phyloP scores from a whole-genome alignment of 1,140 invertebrate genomes.

The Notospermus geniculatus region DNA sequence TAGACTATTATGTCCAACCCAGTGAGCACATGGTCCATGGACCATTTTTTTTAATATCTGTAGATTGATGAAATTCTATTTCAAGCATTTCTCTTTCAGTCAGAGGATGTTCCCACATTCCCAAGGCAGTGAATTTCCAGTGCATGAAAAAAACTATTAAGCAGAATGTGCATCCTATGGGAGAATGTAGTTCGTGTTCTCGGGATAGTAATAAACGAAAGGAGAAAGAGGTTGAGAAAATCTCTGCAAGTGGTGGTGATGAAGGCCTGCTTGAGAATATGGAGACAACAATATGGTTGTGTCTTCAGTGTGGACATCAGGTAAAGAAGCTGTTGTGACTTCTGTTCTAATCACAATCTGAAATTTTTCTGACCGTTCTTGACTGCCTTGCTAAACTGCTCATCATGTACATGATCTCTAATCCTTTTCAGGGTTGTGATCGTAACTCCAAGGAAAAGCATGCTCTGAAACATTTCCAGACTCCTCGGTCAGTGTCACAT shows the following conservation, averaged over 20 bases:
- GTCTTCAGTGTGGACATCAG: conserved; percentile 69
- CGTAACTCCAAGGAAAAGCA: conserved; percentile 67
- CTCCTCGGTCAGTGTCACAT: conserved; percentile 73
- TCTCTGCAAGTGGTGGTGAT: not conserved
- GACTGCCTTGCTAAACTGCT: no score
- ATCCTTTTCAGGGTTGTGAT: conserved; percentile 76
- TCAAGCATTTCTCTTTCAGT: conserved; percentile 29
- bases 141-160: conserved; percentile 66
- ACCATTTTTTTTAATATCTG: no score
- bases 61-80: no score
- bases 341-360: conserved; percentile 1
- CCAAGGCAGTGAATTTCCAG: conserved; percentile 66
- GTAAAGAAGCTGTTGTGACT: conserved; percentile 32
- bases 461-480: conserved; percentile 73
- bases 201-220: not conserved
- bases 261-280: conserved; percentile 14
- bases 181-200: not conserved
- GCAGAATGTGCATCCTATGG: conserved; percentile 23
- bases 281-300: conserved; percentile 58
- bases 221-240: not conserved
- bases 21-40: no score
- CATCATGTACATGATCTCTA: no score
- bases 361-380: not conserved
- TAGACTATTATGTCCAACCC: no score
- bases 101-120: conserved; percentile 66